Conservation (phyloP, 2,797 vertebrate genomes). For the Tokudaia muenninki region DNA sequence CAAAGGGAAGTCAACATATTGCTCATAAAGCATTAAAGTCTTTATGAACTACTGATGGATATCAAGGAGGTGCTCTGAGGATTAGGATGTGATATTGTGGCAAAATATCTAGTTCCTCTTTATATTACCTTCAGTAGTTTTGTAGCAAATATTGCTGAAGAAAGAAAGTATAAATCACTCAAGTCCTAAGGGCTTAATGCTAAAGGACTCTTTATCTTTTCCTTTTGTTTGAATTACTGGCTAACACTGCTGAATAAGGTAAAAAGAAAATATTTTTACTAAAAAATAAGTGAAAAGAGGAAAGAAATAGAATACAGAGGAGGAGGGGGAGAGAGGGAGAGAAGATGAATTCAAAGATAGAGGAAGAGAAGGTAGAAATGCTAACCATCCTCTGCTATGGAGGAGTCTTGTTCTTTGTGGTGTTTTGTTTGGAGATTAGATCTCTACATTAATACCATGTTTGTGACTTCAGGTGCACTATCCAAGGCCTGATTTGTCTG, state of each 20-base stretch:
- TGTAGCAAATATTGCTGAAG: slow-evolving; percentile 80
- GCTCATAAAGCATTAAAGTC: slow-evolving; percentile 82
- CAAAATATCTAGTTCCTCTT: slow-evolving; percentile 80
- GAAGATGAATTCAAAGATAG: background rate
- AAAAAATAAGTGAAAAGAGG: slow-evolving; percentile 23
- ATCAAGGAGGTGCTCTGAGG: slow-evolving; percentile 80
- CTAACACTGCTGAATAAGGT: slow-evolving; percentile 50
- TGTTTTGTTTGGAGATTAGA: background rate
- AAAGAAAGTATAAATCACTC: slow-evolving; percentile 82
- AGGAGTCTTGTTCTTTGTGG: background rate
- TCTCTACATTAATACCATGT: background rate
- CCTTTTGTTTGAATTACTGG: slow-evolving; percentile 76
- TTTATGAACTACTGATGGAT: slow-evolving; percentile 83
- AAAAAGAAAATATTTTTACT: background rate
- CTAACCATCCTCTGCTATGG: background rate
- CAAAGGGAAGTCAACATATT: slow-evolving; percentile 82
- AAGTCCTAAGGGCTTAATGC: slow-evolving; percentile 74
- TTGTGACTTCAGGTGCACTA: background rate
- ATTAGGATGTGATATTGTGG: slow-evolving; percentile 79
- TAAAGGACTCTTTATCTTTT: slow-evolving; percentile 77
- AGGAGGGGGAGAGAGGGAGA: background rate
- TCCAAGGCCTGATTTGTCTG: too few species aligned
- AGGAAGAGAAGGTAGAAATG: slow-evolving; percentile 5
- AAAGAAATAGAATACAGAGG: slow-evolving; percentile 28
- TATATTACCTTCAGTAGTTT: slow-evolving; percentile 82